phyloP scores from a whole-genome alignment of 2,797 vertebrate genomes.

The Betta splendens region DNA sequence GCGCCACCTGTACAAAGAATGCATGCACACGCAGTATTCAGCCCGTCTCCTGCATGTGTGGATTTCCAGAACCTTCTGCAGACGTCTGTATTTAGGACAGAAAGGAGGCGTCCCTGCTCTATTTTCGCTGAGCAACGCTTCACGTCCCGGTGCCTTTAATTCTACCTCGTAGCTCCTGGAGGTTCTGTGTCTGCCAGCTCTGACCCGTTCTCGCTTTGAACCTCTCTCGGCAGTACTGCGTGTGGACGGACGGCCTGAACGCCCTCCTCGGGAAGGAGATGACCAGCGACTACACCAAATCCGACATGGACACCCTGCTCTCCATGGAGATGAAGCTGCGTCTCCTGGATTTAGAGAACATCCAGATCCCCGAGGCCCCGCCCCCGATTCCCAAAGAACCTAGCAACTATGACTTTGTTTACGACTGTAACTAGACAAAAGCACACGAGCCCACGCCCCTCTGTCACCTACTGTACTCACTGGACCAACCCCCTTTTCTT shows the following conservation, averaged over 20 bases:
- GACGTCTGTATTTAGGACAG: constrained; percentile 31
- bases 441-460: constrained; percentile 3
- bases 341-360: constrained; percentile 98
- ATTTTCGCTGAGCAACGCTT: constrained; percentile 28
- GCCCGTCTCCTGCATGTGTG: not conserved
- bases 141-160: not conserved
- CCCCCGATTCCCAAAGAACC: constrained; percentile 99
- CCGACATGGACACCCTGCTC: constrained; percentile 96
- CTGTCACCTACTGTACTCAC: constrained; percentile 73
- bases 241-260: constrained; percentile 98
- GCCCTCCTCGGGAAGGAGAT: constrained; percentile 98
- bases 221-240: constrained; percentile 87
- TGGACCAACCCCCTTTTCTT: constrained; percentile 73
- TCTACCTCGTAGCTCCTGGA: constrained; percentile 2
- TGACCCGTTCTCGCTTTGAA: not conserved
- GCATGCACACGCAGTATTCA: not conserved
- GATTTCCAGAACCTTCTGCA: not conserved
- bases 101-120: constrained; percentile 31
- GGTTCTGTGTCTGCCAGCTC: not conserved
- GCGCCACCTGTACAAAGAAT: not conserved
- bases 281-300: constrained; percentile 95
- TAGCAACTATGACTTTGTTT: constrained; percentile 99
- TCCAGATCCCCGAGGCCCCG: constrained; percentile 97
- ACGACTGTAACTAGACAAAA: constrained; percentile 94
- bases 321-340: constrained; percentile 99